Conservation (phyloP, 2,797 vertebrate species). For the Mallotus villosus region DNA sequence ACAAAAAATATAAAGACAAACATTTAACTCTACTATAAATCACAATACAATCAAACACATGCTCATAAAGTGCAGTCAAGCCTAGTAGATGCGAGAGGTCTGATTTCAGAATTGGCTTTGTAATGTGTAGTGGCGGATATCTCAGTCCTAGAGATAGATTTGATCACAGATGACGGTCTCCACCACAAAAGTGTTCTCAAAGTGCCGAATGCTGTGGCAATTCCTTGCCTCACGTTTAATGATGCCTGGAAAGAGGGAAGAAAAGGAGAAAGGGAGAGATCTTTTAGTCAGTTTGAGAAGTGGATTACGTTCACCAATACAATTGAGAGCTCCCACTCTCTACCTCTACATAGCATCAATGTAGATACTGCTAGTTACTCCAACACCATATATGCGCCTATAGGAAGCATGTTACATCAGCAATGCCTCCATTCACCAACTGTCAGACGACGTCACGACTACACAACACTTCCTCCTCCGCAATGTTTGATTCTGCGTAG, state of each 20-base stretch:
- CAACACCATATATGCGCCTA: constrained; percentile 50
- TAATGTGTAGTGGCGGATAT: constrained; percentile 31
- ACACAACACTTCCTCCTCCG: constrained; percentile 69
- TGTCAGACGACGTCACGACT: constrained; percentile 39
- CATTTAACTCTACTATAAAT: constrained; percentile 19
- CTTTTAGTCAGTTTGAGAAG: background rate
- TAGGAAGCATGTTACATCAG: constrained; percentile 53
- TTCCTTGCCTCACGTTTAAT: constrained; percentile 79
- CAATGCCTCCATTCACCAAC: constrained; percentile 39
- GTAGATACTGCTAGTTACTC: constrained; percentile 17
- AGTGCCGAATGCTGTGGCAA: constrained; percentile 90
- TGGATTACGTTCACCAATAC: too few species aligned
- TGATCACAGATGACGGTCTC: constrained; percentile 90
- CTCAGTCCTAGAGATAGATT: constrained; percentile 61
- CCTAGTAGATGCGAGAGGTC: constrained; percentile 75
- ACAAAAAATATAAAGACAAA: constrained; percentile 33
- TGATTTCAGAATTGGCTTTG: constrained; percentile 61
- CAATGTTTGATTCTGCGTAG: constrained; percentile 61
- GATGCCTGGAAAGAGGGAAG: constrained; percentile 76
- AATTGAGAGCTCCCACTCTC: background rate
- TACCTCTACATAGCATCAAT: background rate
- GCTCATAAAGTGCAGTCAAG: constrained; percentile 80
- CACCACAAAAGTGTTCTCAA: constrained; percentile 94
- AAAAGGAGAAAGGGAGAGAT: background rate
- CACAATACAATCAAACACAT: constrained; percentile 48